Percentiles rank a stretch among this genome's conserved stretches.
These are phyloP conservation scores for Sylvia borin DNA, from an alignment of 2,797 vertebrate species.

Conservation along the genomic window DNA sequence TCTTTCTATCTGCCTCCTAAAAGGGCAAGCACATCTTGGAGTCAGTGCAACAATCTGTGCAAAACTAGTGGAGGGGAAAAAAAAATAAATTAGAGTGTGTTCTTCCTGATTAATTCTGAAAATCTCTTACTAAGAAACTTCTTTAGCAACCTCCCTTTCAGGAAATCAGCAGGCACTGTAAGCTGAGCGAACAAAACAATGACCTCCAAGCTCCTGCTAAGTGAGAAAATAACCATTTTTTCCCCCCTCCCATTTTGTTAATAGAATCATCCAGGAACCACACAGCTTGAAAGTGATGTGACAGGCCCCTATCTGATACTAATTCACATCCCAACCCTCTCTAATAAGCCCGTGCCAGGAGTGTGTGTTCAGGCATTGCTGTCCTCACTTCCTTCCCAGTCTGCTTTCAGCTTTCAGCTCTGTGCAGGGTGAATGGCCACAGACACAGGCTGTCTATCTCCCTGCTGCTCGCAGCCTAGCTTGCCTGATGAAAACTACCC, in stretches of 20 bases:
- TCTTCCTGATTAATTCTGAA: background rate
- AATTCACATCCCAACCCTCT: background rate
- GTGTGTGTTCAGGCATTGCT: background rate
- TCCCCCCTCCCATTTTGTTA: background rate
- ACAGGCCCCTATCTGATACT: background rate
- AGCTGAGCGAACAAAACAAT: background rate
- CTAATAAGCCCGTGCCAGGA: background rate
- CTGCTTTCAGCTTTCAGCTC: constrained; percentile 48
- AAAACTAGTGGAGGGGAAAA: background rate
- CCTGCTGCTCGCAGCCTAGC: background rate
- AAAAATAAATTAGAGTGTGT: background rate
- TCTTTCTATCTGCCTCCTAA: background rate
- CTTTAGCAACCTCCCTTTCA: background rate
- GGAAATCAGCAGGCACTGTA: background rate
- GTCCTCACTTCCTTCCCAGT: background rate
- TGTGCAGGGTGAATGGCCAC: constrained; percentile 44
- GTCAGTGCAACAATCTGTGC: background rate
- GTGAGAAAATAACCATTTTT: background rate
- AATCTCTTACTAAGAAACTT: background rate
- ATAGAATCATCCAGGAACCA: background rate
- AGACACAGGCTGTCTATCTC: constrained; percentile 39
- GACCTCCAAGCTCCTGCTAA: background rate
- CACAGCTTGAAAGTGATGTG: background rate
- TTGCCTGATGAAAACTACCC: constrained; percentile 17
- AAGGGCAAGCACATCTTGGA: background rate